Conservation (phyloP, 2,888 invertebrate genomes). For the Lottia gigantea region DNA sequence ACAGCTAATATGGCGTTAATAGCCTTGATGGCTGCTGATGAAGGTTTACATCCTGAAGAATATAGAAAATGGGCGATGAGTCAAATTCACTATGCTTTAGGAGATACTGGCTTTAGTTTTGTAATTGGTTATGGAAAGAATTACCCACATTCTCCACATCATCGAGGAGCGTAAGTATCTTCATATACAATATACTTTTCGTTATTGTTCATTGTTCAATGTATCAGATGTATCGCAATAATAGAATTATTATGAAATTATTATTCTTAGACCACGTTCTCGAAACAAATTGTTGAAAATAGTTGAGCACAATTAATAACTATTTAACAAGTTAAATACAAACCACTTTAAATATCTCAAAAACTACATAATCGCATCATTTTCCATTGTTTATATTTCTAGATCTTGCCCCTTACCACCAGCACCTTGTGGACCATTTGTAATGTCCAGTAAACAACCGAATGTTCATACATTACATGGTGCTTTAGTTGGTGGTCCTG, state of each 20-base stretch:
- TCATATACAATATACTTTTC: too few species aligned
- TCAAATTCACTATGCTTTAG: conserved; percentile 60
- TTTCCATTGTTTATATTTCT: conserved; percentile 17
- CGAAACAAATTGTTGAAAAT: too few species aligned
- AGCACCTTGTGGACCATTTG: conserved; percentile 45
- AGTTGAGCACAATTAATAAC: too few species aligned
- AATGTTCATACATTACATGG: conserved; percentile 60
- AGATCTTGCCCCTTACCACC: conserved; percentile 59
- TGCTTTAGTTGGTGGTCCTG: conserved; percentile 63
- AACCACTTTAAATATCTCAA: too few species aligned
- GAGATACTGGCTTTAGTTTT: conserved; percentile 53
- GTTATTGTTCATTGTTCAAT: too few species aligned
- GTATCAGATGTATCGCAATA: too few species aligned
- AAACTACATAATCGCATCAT: too few species aligned
- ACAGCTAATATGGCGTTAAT: conserved; percentile 52
- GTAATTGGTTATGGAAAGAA: conserved; percentile 52
- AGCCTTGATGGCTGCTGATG: conserved; percentile 55
- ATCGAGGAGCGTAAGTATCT: conserved; percentile 44
- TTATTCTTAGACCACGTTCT: too few species aligned
- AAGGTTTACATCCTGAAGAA: conserved; percentile 42
- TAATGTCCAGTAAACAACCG: conserved; percentile 30
- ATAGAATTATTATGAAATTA: too few species aligned
- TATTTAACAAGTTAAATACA: too few species aligned
- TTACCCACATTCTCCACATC: conserved; percentile 50
- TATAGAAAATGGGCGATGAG: conserved; percentile 52